A percentile compares a stretch with the other conserved stretches of the same genome.
Evolutionary conservation across 2,797 vertebrate species (phyloP).

Genomic region (Coreius guichenoti): DNA sequence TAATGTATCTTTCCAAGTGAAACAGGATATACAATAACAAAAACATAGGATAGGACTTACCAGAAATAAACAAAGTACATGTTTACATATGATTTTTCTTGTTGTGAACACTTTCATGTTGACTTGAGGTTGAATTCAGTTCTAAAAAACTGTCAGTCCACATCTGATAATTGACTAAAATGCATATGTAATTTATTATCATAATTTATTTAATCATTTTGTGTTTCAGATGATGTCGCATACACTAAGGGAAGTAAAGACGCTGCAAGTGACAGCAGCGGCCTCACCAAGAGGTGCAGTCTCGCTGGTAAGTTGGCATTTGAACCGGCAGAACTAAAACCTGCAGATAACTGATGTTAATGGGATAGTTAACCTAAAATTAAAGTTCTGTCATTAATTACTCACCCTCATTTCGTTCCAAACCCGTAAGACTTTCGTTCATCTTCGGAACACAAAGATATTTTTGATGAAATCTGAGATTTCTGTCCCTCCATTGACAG

Average conservation of each 20-base stretch:
- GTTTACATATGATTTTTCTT: not conserved
- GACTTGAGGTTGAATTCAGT: not conserved
- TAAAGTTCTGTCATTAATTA: no score
- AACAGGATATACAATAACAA: not conserved
- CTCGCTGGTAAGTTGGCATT: slow-evolving; percentile 86
- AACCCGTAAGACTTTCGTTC: no score
- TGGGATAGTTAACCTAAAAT: no score
- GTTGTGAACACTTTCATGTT: not conserved
- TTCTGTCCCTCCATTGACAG: no score
- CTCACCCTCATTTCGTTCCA: no score
- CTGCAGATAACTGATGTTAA: not conserved
- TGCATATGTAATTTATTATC: slow-evolving; percentile 47
- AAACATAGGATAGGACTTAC: not conserved
- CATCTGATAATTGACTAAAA: not conserved
- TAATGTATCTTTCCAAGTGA: not conserved
- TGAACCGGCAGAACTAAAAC: slow-evolving; percentile 18
- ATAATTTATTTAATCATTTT: slow-evolving; percentile 20
- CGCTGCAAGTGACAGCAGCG: slow-evolving; percentile 78
- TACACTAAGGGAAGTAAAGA: slow-evolving; percentile 94
- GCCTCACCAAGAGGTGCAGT: slow-evolving; percentile 89
- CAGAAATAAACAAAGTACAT: not conserved
- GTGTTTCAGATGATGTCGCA: slow-evolving; percentile 89
- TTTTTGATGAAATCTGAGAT: no score
- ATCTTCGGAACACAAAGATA: no score
- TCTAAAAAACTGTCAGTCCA: not conserved